Base-by-base conservation (phyloP, 2,113 vertebrate species). In the Melospiza georgiana region DNA sequence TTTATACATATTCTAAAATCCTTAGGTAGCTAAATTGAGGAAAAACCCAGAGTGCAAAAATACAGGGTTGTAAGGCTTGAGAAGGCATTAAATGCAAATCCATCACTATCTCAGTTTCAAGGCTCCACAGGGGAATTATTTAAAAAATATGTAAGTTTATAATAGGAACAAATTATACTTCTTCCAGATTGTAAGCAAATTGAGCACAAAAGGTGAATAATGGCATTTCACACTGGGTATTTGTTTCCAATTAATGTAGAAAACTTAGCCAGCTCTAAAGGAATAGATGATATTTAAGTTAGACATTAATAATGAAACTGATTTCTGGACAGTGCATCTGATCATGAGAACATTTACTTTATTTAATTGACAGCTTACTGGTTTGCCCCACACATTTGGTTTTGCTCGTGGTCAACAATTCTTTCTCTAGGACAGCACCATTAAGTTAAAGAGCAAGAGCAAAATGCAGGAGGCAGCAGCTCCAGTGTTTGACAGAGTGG, bases 131-230 rank as follows among this genome's bases (percentile, higher is more conserved):
- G 79, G 49, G 62, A 95, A 88, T 81, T 21, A 74, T 84, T 91
- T 95, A 67, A 89, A 67, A 48, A 58, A 37, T 74, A 78, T 77
- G 16, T 84, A 78, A 90, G 62, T 55, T 95, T 85, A 61, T 92
- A 91, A 78, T 51, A 78, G 55, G 81, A 93, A 93, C 20, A 95
- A 93, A 94, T 91, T 91, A 88, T 65, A 72, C 51, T 94, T 95
- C 58, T 87, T 84, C 35, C 11, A 81, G 76, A 73, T 49, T 83
- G 74, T 89, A 74, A 94, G 61, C 46, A 95, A 97, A 95, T 90
- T 91, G 90, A 88, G 62, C 86, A 91, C 91, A 89, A 92, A 78
- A 83, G 74, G 39, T 87, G 82, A 76, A 69, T 89, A 94, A 92
- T 94, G 27, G 57, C 63, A 79, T 95, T 97, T 93, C 85, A 89